Conservation (phyloP, 2,888 invertebrate species). For the Chymomyza caudatula region DNA sequence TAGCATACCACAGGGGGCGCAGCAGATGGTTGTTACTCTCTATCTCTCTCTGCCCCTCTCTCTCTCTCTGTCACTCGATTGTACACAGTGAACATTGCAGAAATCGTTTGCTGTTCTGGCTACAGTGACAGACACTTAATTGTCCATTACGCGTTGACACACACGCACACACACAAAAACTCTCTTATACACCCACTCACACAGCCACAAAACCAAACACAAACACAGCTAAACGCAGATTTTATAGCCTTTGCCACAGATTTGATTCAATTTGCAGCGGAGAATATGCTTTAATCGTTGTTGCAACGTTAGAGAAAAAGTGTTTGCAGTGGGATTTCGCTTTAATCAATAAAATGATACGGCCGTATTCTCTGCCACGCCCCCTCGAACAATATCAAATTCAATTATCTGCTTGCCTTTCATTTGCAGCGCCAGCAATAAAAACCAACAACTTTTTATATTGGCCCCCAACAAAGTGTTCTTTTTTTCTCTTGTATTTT, state of each 20-base stretch:
- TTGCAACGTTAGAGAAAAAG: constrained; percentile 3
- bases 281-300: constrained; percentile 1
- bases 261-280: constrained; percentile 50
- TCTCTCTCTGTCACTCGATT: background rate
- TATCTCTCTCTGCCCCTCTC: background rate
- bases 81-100: background rate
- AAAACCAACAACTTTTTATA: constrained; percentile 19
- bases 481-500: background rate
- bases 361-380: constrained; percentile 15
- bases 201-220: background rate
- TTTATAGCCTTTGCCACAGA: constrained; percentile 33
- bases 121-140: constrained; percentile 62
- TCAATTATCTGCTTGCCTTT: constrained; percentile 53
- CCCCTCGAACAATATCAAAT: constrained; percentile 41
- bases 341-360: constrained; percentile 16
- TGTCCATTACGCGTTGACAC: constrained; percentile 60
- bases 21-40: background rate
- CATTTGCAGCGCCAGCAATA: constrained; percentile 30
- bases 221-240: constrained; percentile 10
- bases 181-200: constrained; percentile 11
- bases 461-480: background rate
- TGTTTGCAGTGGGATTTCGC: constrained; percentile 5
- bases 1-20: background rate
- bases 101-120: constrained; percentile 15
- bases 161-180: constrained; percentile 11